Percentiles rank a stretch among this genome's conserved stretches.
These are phyloP conservation scores for Amblyjoppa proteus DNA, from an alignment of 2,888 invertebrate genomes.

Conservation along the genomic window DNA sequence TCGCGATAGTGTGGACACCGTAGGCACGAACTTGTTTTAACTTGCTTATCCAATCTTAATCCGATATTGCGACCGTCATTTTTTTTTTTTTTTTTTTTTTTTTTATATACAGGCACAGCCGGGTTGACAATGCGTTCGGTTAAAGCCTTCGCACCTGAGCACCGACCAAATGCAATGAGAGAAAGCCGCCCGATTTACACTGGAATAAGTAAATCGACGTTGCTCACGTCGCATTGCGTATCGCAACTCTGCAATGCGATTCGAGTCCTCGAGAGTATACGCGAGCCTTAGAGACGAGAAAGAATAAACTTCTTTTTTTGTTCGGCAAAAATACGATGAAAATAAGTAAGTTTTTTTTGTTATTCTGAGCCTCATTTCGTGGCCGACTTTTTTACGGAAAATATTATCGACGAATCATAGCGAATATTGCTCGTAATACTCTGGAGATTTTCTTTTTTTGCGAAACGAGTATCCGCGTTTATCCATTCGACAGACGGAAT, in stretches of 20 bases:
- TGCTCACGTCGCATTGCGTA: background rate
- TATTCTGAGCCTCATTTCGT: background rate
- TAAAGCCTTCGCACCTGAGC: slow-evolving; percentile 55
- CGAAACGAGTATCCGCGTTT: background rate
- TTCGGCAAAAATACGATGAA: background rate
- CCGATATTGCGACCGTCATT: slow-evolving; percentile 26
- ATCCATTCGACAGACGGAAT: background rate
- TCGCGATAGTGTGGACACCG: slow-evolving; percentile 61
- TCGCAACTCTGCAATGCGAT: slow-evolving; percentile 18
- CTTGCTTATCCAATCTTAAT: slow-evolving; percentile 44
- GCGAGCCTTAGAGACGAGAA: slow-evolving; percentile 5
- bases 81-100: slow-evolving; percentile 5
- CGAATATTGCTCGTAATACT: slow-evolving; percentile 32
- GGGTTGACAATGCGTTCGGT: slow-evolving; percentile 59
- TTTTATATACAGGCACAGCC: slow-evolving; percentile 65
- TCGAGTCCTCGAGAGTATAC: slow-evolving; percentile 8
- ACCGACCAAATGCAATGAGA: slow-evolving; percentile 42
- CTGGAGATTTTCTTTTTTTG: background rate
- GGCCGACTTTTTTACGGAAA: background rate
- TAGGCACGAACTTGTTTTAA: slow-evolving; percentile 68
- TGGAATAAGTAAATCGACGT: background rate
- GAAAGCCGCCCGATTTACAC: slow-evolving; percentile 17
- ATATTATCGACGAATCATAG: background rate
- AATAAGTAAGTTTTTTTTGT: background rate
- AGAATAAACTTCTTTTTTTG: background rate